Evolutionary conservation across 2,797 vertebrate genomes (phyloP), one percentile per base, ranked within the genome.

Genomic region (Eidolon dupreanum): DNA sequence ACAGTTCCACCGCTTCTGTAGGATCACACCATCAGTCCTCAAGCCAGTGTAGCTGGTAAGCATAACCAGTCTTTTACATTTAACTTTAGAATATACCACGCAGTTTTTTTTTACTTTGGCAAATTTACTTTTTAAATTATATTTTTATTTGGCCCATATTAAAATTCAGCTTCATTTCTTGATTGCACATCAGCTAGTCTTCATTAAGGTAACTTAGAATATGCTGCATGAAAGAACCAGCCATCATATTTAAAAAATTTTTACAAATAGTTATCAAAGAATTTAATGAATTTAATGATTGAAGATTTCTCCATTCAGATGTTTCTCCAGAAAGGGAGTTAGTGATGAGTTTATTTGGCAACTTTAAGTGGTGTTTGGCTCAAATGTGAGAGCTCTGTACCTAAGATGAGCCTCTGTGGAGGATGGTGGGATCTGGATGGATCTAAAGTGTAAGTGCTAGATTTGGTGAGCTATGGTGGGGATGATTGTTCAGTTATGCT

Each of bases 141-240:
- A 49, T 95, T 95, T 93, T 86, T 49, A 49, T 96, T 74, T 82
- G 88, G 31, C 55, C 33, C 13, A 74, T 82, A 82, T 90, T 94
- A 75, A 93, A 87, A 81, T 87, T 89, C 38, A 71, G 0, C 97
- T 92, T 93, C 9, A 84, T 87, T 96, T 96, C 77, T 68, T 89
- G 66, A 94, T 16, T 38, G 38, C 61, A 65, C 15, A 59, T 38
- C 13, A 90, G 49, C 55, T 93, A 59, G 43, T 73, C 49, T 71
- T 90, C 36, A 89, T 77, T 63, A 74, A 43, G 10, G 46, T 93
- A 92, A 77, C 57, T 84, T 95, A 59, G 22, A 91, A 89, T 77
- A 41, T 91, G 70, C 24, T 51, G 2, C 57, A 33, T 75, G 26
- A 83, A 96, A 94, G 65, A 87, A 73, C 10, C 7, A 90, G 43